Evolutionary conservation across 1,140 invertebrate genomes (phyloP).

Genomic region (Caenorhabditis elegans): WBcel235 BX284602.5:8772501-8773000

Average conservation of each 20-base stretch:
- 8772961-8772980: not conserved
- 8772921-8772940: not conserved
- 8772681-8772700: not conserved
- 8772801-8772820: no score
- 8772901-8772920: not conserved
- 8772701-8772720: not conserved
- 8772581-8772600: constrained; percentile 42
- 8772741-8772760: not conserved
- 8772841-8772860: no score
- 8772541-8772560: not conserved
- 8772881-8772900: not conserved
- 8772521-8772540: constrained; percentile 8
- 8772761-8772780: no score
- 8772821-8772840: no score
- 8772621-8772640: constrained; percentile 38
- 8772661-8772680: constrained; percentile 37
- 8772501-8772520: not conserved
- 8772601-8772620: constrained; percentile 42
- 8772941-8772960: not conserved
- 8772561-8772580: not conserved
- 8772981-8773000: not conserved
- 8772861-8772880: no score
- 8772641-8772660: constrained; percentile 37
- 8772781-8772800: no score
- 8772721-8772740: not conserved